Conservation (phyloP, 2,888 invertebrate genomes). For the Tenthredo scrophulariae region DNA sequence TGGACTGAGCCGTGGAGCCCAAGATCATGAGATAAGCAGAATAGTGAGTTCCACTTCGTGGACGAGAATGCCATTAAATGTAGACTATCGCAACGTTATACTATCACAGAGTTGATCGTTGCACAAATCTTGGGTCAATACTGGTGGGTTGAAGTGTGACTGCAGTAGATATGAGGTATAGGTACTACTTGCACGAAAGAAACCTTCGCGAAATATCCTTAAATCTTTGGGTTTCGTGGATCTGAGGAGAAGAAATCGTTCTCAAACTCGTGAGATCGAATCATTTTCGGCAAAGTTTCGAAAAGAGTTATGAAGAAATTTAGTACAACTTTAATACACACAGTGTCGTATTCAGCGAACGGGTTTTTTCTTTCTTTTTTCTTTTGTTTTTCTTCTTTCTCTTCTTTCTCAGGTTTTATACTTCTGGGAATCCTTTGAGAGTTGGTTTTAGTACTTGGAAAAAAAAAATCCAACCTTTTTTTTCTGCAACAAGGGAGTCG, state of each 20-base stretch:
- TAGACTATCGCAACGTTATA: conserved; percentile 30
- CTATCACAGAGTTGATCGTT: background rate
- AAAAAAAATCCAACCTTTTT: conserved; percentile 8
- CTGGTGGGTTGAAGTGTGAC: background rate
- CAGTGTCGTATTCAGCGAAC: conserved; percentile 15
- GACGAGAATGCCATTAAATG: conserved; percentile 45
- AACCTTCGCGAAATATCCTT: background rate
- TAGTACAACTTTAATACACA: background rate
- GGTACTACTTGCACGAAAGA: background rate
- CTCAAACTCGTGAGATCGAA: background rate
- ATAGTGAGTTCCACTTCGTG: conserved; percentile 43
- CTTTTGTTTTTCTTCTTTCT: background rate
- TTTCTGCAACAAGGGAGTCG: conserved; percentile 16
- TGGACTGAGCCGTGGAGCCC: conserved; percentile 19
- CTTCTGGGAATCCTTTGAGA: conserved; percentile 23
- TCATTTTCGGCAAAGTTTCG: background rate
- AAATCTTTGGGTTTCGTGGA: background rate
- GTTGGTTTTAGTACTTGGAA: conserved; percentile 32
- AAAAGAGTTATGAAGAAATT: background rate
- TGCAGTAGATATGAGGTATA: background rate
- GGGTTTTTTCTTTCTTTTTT: background rate
- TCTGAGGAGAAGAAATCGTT: background rate
- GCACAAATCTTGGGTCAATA: conserved; percentile 15
- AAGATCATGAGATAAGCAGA: conserved; percentile 36
- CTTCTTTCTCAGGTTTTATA: background rate